These are phyloP conservation scores for Orius laevigatus DNA, from an alignment of 1,140 invertebrate species.

Conservation along the genomic window DNA sequence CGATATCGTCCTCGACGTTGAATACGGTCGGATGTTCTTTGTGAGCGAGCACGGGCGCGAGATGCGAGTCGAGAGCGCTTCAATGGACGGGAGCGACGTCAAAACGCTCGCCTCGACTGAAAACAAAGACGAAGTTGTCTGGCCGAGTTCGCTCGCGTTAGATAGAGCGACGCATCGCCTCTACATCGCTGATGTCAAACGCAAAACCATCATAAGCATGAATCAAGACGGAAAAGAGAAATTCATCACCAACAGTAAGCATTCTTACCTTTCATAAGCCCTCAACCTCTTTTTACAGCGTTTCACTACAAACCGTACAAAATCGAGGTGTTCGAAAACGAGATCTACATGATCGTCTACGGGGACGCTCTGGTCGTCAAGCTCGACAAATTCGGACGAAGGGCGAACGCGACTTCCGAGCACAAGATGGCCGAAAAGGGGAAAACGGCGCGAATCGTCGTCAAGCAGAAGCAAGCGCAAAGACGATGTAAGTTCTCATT, in stretches of 20 bases:
- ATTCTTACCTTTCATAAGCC: background rate
- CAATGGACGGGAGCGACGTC: constrained; percentile 45
- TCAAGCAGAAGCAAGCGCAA: constrained; percentile 35
- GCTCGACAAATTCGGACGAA: constrained; percentile 10
- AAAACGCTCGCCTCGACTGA: constrained; percentile 30
- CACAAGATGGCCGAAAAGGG: background rate
- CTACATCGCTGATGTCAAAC: constrained; percentile 61
- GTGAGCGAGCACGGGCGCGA: constrained; percentile 3
- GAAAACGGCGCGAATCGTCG: background rate
- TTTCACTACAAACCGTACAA: constrained; percentile 34
- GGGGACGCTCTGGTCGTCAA: constrained; percentile 3
- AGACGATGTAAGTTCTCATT: constrained; percentile 54
- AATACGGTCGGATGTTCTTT: constrained; percentile 7
- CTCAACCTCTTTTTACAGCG: background rate
- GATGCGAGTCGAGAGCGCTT: constrained; percentile 41
- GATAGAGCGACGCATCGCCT: constrained; percentile 36
- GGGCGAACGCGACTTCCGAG: constrained; percentile 33
- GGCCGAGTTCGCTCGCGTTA: constrained; percentile 49
- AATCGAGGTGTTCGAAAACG: constrained; percentile 58
- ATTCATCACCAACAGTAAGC: constrained; percentile 34
- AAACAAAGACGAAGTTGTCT: constrained; percentile 32
- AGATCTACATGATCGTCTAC: constrained; percentile 46
- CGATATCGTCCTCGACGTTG: background rate
- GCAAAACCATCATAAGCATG: constrained; percentile 56
- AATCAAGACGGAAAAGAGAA: constrained; percentile 57